Conservation (phyloP, 2,888 invertebrate genomes). For the Priocnemis perturbator region DNA sequence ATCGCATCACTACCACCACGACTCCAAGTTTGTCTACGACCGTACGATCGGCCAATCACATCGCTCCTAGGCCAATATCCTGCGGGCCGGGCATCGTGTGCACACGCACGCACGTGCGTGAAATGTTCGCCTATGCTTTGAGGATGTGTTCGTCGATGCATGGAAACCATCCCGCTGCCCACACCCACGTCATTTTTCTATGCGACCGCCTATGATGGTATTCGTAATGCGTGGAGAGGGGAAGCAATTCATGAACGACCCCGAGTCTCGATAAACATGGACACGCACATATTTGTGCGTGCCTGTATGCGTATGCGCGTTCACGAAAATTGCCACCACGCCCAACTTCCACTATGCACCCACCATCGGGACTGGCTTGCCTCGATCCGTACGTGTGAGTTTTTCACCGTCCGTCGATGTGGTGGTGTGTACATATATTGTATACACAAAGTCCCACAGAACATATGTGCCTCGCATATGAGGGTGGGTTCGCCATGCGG, state of each 20-base stretch:
- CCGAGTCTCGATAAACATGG: constrained; percentile 29
- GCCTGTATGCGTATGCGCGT: constrained; percentile 21
- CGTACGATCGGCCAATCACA: constrained; percentile 55
- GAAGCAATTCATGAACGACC: constrained; percentile 22
- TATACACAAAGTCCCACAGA: constrained; percentile 4
- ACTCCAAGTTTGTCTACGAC: constrained; percentile 38
- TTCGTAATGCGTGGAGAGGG: constrained; percentile 24
- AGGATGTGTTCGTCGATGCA: constrained; percentile 25
- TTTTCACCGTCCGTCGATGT: neutral
- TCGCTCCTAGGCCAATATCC: constrained; percentile 58
- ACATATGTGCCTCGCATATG: constrained; percentile 1
- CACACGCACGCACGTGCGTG: constrained; percentile 19
- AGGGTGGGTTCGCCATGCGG: constrained; percentile 44
- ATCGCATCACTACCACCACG: constrained; percentile 13
- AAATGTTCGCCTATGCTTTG: constrained; percentile 7
- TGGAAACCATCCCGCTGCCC: constrained; percentile 14
- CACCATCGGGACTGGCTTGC: neutral
- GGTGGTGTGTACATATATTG: constrained; percentile 5
- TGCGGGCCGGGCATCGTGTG: constrained; percentile 29
- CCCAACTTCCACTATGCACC: constrained; percentile 36
- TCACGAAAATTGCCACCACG: constrained; percentile 56
- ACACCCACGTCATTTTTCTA: constrained; percentile 45
- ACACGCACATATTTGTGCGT: constrained; percentile 13
- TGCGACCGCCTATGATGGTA: constrained; percentile 3
- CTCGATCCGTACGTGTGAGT: neutral